phyloP scores from a whole-genome alignment of 2,888 invertebrate species.

The Habrosyne pyritoides region DNA sequence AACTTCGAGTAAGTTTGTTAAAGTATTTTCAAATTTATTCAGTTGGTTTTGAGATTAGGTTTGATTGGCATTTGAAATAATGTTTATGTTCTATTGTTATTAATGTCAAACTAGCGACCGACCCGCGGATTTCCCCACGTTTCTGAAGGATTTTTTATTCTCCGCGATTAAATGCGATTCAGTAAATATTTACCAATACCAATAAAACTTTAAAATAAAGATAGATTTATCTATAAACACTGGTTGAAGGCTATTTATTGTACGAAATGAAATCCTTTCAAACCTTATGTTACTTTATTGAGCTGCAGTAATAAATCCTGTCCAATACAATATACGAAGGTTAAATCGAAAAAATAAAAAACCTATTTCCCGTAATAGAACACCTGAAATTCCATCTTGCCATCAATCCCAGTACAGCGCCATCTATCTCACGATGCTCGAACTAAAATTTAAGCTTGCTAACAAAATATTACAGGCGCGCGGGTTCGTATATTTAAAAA shows the following conservation, averaged over 20 bases:
- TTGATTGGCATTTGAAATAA: neutral
- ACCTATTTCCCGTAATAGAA: neutral
- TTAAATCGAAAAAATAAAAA: neutral
- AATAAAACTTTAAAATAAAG: too few species aligned
- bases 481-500: conserved; percentile 1
- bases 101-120: too few species aligned
- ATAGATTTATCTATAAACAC: neutral
- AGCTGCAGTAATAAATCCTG: conserved; percentile 4
- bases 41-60: neutral
- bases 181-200: too few species aligned
- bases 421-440: neutral
- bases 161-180: too few species aligned
- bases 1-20: neutral
- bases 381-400: neutral
- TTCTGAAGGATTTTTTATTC: too few species aligned
- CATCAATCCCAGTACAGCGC: neutral
- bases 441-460: neutral
- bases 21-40: neutral
- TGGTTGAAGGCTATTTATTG: too few species aligned
- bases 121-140: too few species aligned
- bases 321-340: neutral
- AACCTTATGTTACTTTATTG: conserved; percentile 1
- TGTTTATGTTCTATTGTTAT: neutral
- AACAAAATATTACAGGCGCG: neutral
- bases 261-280: neutral